Percentiles rank a stretch among this genome's conserved stretches.
phyloP scores from a whole-genome alignment of 2,113 vertebrate species.

The Chloropsis cyanopogon region DNA sequence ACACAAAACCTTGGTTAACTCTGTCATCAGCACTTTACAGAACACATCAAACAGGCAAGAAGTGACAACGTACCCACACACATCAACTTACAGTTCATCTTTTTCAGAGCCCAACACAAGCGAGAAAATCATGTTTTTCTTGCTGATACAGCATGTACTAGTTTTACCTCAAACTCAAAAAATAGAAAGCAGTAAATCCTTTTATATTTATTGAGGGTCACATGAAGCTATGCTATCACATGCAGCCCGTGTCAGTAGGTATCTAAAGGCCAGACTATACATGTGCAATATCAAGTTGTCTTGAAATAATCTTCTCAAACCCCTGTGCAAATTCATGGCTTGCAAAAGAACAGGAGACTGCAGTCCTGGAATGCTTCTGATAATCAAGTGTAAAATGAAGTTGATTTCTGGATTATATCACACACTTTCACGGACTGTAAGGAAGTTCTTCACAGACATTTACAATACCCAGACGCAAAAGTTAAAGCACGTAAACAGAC shows the following conservation, averaged over 20 bases:
- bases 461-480: conserved; percentile 27
- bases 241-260: neutral
- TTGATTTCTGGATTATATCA: conserved; percentile 46
- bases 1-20: neutral
- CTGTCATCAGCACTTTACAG: neutral
- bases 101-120: neutral
- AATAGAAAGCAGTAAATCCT: neutral
- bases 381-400: neutral
- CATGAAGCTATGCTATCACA: neutral
- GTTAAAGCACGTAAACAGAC: neutral
- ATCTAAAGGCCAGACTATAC: neutral
- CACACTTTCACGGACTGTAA: neutral
- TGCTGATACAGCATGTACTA: neutral
- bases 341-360: neutral
- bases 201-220: neutral
- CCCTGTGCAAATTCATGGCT: neutral
- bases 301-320: neutral
- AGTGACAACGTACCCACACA: neutral
- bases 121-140: neutral
- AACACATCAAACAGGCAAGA: neutral
- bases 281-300: neutral
- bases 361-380: neutral
- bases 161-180: neutral
- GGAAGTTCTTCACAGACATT: neutral
- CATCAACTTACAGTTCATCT: neutral